Percentiles rank a stretch among this genome's conserved stretches.
Evolutionary conservation across 2,113 vertebrate genomes (phyloP).

Genomic region (Machaerirhynchus nigripectus): DNA sequence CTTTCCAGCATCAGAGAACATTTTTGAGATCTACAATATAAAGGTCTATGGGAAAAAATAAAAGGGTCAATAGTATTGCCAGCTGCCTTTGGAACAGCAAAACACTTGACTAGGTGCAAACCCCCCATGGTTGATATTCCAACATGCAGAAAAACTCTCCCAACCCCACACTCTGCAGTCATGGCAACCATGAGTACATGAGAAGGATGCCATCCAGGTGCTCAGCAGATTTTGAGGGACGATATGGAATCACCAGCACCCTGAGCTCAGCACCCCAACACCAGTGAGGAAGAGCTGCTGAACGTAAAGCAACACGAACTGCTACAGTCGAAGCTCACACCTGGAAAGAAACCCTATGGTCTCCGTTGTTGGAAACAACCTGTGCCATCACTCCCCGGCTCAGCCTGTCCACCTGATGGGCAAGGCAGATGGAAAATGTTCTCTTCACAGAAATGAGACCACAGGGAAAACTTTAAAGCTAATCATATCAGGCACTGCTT

Average conservation of each 20-base stretch:
- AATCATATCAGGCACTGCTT: background rate
- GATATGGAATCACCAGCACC: background rate
- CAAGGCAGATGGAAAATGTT: conserved; percentile 11
- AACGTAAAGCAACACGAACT: background rate
- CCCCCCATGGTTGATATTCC: background rate
- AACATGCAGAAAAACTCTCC: background rate
- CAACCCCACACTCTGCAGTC: background rate
- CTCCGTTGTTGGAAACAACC: background rate
- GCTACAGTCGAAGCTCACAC: background rate
- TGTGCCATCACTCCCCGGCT: background rate
- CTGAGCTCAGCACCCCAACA: background rate
- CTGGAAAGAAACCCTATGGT: background rate
- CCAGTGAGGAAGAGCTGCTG: accelerated
- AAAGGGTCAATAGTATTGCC: background rate
- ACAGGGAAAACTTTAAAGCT: background rate
- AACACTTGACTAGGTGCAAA: background rate
- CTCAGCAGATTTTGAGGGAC: background rate
- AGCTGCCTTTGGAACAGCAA: background rate
- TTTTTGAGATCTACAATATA: background rate
- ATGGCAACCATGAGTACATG: background rate
- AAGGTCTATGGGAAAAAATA: background rate
- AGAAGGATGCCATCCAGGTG: background rate
- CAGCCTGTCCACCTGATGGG: background rate
- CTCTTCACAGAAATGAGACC: background rate
- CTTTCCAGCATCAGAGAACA: background rate